These are phyloP conservation scores for Sebastes trivittatus DNA, from an alignment of 2,797 vertebrate species.

Conservation along the genomic window DNA sequence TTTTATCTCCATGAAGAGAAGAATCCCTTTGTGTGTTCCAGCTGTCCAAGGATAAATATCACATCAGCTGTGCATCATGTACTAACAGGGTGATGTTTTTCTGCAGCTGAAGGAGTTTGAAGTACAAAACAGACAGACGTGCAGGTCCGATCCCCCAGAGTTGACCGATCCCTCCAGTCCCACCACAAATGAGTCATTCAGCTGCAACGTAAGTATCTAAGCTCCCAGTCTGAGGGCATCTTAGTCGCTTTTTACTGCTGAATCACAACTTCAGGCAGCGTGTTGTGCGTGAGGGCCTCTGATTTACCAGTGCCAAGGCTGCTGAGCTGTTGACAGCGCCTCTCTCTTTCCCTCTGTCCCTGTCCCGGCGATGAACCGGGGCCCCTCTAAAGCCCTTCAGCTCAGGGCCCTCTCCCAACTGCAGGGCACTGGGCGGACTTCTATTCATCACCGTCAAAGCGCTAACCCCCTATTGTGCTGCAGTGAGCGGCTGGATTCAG, in stretches of 20 bases:
- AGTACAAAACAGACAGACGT: conserved; percentile 85
- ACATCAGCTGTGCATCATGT: neutral
- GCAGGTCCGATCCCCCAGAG: conserved; percentile 79
- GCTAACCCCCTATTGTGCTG: conserved; percentile 81
- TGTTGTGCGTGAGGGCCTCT: conserved; percentile 13
- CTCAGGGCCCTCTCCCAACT: conserved; percentile 68
- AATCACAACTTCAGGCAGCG: conserved; percentile 36
- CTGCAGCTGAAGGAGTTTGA: conserved; percentile 94
- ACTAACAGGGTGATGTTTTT: conserved; percentile 6
- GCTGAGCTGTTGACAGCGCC: conserved; percentile 62
- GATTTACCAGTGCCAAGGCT: conserved; percentile 48
- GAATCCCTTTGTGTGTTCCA: neutral
- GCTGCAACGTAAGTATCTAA: conserved; percentile 88
- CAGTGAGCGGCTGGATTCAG: conserved; percentile 72
- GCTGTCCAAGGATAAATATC: neutral
- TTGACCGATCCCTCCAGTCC: conserved; percentile 83
- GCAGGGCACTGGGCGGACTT: conserved; percentile 58
- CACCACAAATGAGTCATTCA: conserved; percentile 82
- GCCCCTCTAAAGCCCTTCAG: conserved; percentile 71
- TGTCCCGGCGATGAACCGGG: conserved; percentile 71
- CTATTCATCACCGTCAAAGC: conserved; percentile 81
- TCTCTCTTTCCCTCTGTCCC: conserved; percentile 39
- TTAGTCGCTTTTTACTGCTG: conserved; percentile 35
- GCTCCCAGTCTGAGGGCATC: neutral
- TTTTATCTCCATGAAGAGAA: neutral